Percentiles rank a stretch among this genome's conserved stretches.
phyloP scores from a whole-genome alignment of 2,888 invertebrate species.

The Ichneumoninae sp. region DNA sequence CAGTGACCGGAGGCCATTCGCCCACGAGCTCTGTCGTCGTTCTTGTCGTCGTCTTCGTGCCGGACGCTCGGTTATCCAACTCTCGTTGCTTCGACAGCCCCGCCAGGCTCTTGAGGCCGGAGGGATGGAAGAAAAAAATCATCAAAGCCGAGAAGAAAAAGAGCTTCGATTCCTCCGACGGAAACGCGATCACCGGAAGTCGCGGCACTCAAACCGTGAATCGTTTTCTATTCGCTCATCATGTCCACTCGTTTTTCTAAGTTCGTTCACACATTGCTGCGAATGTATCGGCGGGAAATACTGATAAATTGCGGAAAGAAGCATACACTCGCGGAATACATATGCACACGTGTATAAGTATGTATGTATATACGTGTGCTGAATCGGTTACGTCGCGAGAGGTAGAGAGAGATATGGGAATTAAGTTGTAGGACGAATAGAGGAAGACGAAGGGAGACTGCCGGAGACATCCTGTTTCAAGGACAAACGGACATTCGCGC shows the following conservation, averaged over 20 bases:
- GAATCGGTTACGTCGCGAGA: conserved; percentile 43
- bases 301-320: background rate
- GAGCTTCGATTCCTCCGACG: conserved; percentile 70
- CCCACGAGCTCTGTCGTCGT: conserved; percentile 54
- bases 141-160: conserved; percentile 1
- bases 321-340: too few relatives aligned
- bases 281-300: background rate
- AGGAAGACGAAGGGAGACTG: conserved; percentile 31
- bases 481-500: conserved; percentile 28
- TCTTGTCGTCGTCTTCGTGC: conserved; percentile 24
- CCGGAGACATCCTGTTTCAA: conserved; percentile 43
- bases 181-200: conserved; percentile 73
- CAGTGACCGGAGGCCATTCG: conserved; percentile 37
- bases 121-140: conserved; percentile 1
- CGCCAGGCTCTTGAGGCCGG: conserved; percentile 17
- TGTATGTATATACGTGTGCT: background rate
- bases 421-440: conserved; percentile 58
- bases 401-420: conserved; percentile 54
- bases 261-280: conserved; percentile 11
- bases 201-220: conserved; percentile 7
- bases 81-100: conserved; percentile 11
- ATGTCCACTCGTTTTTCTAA: conserved; percentile 13
- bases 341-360: background rate
- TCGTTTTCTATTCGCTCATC: conserved; percentile 44
- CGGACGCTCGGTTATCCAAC: conserved; percentile 51